A percentile compares a stretch with the other conserved stretches of the same genome.
phyloP scores from a whole-genome alignment of 2,113 vertebrate genomes.

The Plestiodon gilberti region DNA sequence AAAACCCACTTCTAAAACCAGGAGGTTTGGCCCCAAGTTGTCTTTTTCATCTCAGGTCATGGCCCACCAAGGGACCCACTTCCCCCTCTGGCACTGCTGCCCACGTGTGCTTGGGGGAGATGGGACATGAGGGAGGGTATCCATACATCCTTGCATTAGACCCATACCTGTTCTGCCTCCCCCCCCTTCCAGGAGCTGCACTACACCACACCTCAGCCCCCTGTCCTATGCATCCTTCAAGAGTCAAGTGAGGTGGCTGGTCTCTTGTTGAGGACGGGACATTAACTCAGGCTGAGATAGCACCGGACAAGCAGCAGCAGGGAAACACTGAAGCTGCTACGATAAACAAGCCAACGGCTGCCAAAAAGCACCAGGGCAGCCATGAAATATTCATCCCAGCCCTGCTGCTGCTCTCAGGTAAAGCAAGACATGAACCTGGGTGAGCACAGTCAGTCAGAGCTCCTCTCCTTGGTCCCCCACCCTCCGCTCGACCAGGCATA shows the following conservation, averaged over 20 bases:
- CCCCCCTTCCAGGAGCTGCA: background rate
- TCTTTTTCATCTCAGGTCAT: background rate
- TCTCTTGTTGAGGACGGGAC: background rate
- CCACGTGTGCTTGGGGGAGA: background rate
- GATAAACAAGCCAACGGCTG: background rate
- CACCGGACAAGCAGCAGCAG: background rate
- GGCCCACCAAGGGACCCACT: background rate
- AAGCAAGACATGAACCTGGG: background rate
- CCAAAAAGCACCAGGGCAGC: background rate
- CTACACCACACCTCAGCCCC: background rate
- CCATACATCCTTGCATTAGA: background rate
- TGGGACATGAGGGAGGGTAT: background rate
- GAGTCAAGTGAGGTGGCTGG: background rate
- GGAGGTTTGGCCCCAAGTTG: background rate
- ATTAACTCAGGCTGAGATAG: background rate
- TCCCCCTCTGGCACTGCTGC: background rate
- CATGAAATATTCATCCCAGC: slow-evolving; percentile 19
- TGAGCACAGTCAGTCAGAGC: background rate
- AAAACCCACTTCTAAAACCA: too few relatives aligned
- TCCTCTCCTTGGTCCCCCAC: too few relatives aligned
- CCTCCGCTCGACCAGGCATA: background rate
- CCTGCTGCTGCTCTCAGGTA: background rate
- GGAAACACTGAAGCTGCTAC: background rate
- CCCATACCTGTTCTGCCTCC: background rate
- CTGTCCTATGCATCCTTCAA: background rate